Evolutionary conservation across 2,797 vertebrate genomes (phyloP), one percentile per base, ranked within the genome.

Genomic region (Sitta carolinensis): DNA sequence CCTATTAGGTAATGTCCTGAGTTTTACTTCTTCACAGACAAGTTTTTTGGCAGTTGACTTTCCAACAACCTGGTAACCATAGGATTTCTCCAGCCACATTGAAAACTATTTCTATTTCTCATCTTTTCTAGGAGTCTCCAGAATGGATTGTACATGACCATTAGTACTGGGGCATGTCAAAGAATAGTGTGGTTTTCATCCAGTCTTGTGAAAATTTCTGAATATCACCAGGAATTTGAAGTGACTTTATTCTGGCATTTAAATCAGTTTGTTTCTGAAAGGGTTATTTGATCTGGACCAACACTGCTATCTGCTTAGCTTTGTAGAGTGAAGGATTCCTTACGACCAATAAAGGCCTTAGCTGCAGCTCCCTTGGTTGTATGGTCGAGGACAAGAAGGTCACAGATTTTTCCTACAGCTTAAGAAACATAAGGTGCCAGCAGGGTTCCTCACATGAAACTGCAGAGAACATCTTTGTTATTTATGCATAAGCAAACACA

Each of bases 401-500:
- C 58, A 81, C 7, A 43, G 15, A 77, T 78, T 89, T 82, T 93
- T 83, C 40, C 23, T 59, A 58, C 57, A 95, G 84, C 59, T 83
- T 88, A 75, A 84, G 82, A 87, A 88, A 77, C 77, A 76, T 76
- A 93, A 94, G 43, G 58, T 83, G 22, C 29, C 82, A 61, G 47
- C 63, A 16, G 74, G 67, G 77, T 80, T 92, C 51, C 51, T 42
- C 30, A 17, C 20, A 52, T 34, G 63, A 81, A 87, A 86, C 70
- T 70, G 51, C 57, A 92, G 57, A 80, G 55, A 54, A 45, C n/a
- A 50, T 61, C 58, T 88, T 88, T 80, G 68, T 67, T 90, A 29
- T 87, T 94, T 91, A 84, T 64, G 73, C 79, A 77, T 57, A 77
- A 84, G 83, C 38, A 96, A 90, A 88, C 72, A 94, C 38, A 81